Percentiles rank a stretch among this genome's conserved stretches.
These are phyloP conservation scores for Strix aluco DNA, from an alignment of 2,113 vertebrate genomes.

Conservation along the genomic window DNA sequence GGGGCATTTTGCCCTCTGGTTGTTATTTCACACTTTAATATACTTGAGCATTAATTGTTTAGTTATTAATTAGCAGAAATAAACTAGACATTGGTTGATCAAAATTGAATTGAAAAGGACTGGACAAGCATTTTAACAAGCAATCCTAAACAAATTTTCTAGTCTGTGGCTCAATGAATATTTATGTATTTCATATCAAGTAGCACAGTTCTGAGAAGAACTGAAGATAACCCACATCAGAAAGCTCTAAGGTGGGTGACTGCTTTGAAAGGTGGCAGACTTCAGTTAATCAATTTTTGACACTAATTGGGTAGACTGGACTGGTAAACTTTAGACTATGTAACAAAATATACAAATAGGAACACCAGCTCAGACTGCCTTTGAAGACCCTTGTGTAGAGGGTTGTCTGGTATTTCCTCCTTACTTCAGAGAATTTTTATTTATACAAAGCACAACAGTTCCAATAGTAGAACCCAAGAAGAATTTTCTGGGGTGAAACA, in stretches of 20 bases:
- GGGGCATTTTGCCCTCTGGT: background rate
- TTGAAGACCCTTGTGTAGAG: background rate
- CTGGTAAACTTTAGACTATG: background rate
- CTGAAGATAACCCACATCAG: background rate
- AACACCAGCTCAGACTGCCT: background rate
- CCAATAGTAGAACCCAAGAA: background rate
- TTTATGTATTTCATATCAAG: background rate
- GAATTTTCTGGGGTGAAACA: background rate
- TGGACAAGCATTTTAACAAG: background rate
- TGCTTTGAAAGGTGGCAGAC: background rate
- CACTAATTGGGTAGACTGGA: background rate
- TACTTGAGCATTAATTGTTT: background rate
- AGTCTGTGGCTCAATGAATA: background rate
- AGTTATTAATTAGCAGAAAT: background rate
- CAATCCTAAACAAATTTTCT: too few species aligned
- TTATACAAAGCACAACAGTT: background rate
- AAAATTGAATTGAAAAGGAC: background rate
- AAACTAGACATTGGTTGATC: background rate
- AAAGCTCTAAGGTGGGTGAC: background rate
- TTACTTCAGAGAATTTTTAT: background rate
- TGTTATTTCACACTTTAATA: background rate
- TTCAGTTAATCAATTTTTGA: background rate
- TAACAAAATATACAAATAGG: background rate
- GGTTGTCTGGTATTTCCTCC: background rate
- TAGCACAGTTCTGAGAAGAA: background rate